Percentiles rank a stretch among this genome's conserved stretches.
Evolutionary conservation across 2,113 vertebrate species (phyloP).

Genomic region (Hirundichthys speculiger): DNA sequence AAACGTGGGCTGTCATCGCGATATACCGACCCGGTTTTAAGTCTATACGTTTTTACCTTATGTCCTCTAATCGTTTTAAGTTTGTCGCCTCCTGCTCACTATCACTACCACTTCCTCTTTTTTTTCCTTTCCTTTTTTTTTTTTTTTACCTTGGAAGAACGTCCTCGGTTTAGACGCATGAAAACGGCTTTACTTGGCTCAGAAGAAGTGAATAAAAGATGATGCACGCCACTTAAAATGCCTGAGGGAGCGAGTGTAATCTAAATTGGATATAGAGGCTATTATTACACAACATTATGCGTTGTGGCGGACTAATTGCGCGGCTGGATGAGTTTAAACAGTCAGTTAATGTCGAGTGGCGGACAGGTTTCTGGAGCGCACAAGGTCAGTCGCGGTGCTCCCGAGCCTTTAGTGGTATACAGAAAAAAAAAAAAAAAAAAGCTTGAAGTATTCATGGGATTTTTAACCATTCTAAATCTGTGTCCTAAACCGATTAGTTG

Average conservation of each 20-base stretch:
- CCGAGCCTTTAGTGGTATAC: slow-evolving; percentile 54
- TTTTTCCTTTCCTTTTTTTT: not conserved
- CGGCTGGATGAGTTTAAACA: slow-evolving; percentile 73
- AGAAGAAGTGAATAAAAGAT: slow-evolving; percentile 66
- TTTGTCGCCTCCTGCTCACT: slow-evolving; percentile 16
- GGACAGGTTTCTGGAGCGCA: slow-evolving; percentile 75
- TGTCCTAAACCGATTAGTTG: slow-evolving; percentile 87
- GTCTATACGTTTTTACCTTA: not conserved
- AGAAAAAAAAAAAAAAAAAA: slow-evolving; percentile 65
- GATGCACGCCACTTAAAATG: slow-evolving; percentile 69
- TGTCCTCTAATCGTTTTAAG: slow-evolving; percentile 20
- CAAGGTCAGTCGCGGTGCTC: slow-evolving; percentile 67
- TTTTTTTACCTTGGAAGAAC: slow-evolving; percentile 1
- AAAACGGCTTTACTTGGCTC: slow-evolving; percentile 51
- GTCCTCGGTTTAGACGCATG: slow-evolving; percentile 48
- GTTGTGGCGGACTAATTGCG: slow-evolving; percentile 78
- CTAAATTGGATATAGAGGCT: slow-evolving; percentile 81
- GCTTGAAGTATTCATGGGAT: slow-evolving; percentile 77
- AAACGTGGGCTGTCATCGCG: slow-evolving; percentile 16
- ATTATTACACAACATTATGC: slow-evolving; percentile 80
- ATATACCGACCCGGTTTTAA: not conserved
- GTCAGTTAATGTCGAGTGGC: slow-evolving; percentile 69
- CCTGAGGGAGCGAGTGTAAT: slow-evolving; percentile 75
- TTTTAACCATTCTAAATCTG: slow-evolving; percentile 82
- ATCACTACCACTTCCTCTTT: not conserved